phyloP scores from a whole-genome alignment of 2,797 vertebrate species.

The Ptychobarbus kaznakovi region DNA sequence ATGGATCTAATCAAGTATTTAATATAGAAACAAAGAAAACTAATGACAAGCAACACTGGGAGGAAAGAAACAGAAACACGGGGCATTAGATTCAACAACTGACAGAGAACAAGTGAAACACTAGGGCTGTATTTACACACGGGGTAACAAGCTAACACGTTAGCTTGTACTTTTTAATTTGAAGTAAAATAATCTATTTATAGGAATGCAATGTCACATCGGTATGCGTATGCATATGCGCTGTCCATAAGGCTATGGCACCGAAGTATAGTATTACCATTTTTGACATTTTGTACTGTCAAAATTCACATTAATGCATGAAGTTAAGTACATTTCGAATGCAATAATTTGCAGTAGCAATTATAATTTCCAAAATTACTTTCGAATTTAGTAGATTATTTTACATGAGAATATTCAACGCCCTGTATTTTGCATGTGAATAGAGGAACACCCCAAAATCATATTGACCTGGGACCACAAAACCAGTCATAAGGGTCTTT shows the following conservation, averaged over 20 bases:
- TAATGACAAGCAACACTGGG: not conserved
- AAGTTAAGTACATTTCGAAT: not conserved
- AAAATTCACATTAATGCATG: not conserved
- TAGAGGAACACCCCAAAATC: not conserved
- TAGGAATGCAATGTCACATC: not conserved
- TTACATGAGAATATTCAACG: not conserved
- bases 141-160: not conserved
- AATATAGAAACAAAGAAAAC: not conserved
- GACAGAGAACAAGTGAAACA: no score
- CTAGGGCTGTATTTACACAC: no score
- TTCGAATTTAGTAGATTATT: not conserved
- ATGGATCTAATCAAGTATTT: not conserved
- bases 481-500: no score
- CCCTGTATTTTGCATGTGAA: not conserved
- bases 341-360: not conserved
- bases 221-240: not conserved
- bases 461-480: no score
- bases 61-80: not conserved
- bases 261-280: not conserved
- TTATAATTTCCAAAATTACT: not conserved
- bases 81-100: no score
- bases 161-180: not conserved
- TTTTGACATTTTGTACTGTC: not conserved
- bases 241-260: not conserved
- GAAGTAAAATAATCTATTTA: not conserved